Evolutionary conservation across 2,888 invertebrate genomes (phyloP).

Genomic region (Candidula unifasciata): DNA sequence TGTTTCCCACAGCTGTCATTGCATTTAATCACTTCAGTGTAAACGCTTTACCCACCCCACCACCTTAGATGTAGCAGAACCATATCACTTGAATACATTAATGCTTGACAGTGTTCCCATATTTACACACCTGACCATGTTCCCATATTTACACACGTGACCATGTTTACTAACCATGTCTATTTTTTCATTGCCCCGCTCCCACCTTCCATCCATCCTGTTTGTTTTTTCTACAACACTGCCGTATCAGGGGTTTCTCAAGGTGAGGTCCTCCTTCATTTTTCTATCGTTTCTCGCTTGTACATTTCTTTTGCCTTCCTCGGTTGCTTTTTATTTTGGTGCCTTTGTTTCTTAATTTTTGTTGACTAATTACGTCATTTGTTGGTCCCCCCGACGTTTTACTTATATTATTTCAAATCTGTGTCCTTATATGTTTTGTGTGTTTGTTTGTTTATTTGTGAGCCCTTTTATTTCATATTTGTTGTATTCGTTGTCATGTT

Average conservation of each 20-base stretch:
- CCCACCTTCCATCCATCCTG: not conserved
- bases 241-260: constrained; percentile 27
- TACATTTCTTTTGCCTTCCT: not conserved
- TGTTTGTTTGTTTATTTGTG: not conserved
- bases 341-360: not conserved
- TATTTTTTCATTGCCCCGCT: constrained; percentile 2
- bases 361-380: not conserved
- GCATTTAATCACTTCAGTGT: too few species aligned
- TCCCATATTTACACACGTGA: not conserved
- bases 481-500: not conserved
- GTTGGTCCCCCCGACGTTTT: not conserved
- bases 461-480: not conserved
- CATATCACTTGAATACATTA: too few species aligned
- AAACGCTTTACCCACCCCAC: too few species aligned
- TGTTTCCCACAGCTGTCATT: too few species aligned
- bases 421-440: not conserved
- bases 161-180: constrained; percentile 36
- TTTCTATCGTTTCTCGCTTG: not conserved
- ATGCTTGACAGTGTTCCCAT: not conserved
- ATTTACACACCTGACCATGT: not conserved
- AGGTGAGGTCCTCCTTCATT: constrained; percentile 24
- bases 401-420: not conserved
- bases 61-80: too few species aligned
- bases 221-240: constrained; percentile 18
- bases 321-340: not conserved